phyloP scores from a whole-genome alignment of 1,140 invertebrate genomes.

The Euura lappo region DNA sequence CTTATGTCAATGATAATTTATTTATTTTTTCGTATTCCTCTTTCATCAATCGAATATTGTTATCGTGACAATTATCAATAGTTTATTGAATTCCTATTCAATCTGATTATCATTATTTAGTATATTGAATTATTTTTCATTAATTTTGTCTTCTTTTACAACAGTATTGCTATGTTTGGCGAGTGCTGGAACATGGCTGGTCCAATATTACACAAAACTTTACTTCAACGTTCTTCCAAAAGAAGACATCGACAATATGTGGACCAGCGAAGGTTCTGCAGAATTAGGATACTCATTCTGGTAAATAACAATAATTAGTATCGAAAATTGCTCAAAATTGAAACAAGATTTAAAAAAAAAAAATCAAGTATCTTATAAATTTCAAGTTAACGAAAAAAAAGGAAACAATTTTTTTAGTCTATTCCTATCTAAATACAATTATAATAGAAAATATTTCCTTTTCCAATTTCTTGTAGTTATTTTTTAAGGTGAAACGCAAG shows the following conservation, averaged over 20 bases:
- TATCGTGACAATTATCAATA: too few species aligned
- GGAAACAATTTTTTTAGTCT: slow-evolving; percentile 17
- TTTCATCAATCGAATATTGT: too few species aligned
- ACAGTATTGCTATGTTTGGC: slow-evolving; percentile 74
- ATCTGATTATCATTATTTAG: too few species aligned
- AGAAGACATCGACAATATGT: slow-evolving; percentile 75
- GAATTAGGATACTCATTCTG: slow-evolving; percentile 81
- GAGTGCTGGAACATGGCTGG: slow-evolving; percentile 75
- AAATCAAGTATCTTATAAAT: not conserved
- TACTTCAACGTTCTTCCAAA: slow-evolving; percentile 78
- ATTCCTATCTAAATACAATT: too few species aligned
- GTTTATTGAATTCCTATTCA: too few species aligned
- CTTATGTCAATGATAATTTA: too few species aligned
- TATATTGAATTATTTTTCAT: not conserved
- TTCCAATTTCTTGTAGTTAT: too few species aligned
- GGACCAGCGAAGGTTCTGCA: slow-evolving; percentile 74
- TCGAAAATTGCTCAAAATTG: not conserved
- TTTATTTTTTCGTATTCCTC: too few species aligned
- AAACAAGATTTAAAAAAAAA: slow-evolving; percentile 9
- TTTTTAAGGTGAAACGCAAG: too few species aligned
- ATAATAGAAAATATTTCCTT: too few species aligned
- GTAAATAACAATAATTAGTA: slow-evolving; percentile 49
- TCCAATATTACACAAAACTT: slow-evolving; percentile 76
- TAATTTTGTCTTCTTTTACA: too few species aligned
- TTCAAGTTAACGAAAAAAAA: not conserved